phyloP scores from a whole-genome alignment of 2,888 invertebrate genomes.

The Orthonevra nobilis region DNA sequence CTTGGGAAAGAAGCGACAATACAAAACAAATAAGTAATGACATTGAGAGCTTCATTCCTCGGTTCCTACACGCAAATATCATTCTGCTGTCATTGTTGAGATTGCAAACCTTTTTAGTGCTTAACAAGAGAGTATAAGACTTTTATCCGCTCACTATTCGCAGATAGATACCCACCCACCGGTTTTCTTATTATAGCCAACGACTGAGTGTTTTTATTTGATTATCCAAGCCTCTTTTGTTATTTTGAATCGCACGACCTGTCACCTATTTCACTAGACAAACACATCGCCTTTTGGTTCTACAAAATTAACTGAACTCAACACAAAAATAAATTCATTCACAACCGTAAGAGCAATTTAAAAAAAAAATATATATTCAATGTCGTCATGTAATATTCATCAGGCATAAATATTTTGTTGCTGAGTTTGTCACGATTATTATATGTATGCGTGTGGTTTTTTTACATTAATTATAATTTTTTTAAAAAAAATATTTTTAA shows the following conservation, averaged over 20 bases:
- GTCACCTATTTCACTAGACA: constrained; percentile 3
- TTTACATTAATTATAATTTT: not conserved
- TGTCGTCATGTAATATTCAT: constrained; percentile 53
- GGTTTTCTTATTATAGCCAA: constrained; percentile 55
- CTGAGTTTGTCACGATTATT: constrained; percentile 1
- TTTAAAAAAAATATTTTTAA: no score
- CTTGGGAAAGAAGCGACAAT: not conserved
- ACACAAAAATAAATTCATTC: constrained; percentile 40
- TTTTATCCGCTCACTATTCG: constrained; percentile 24
- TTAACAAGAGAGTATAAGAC: constrained; percentile 26
- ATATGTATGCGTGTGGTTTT: no score
- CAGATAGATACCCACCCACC: constrained; percentile 51
- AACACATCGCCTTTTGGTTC: constrained; percentile 23
- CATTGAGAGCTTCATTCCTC: constrained; percentile 27
- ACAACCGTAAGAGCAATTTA: constrained; percentile 36
- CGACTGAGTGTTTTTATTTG: constrained; percentile 12
- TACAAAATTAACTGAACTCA: constrained; percentile 3
- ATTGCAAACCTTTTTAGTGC: constrained; percentile 49
- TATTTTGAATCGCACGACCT: constrained; percentile 9
- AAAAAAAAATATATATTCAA: constrained; percentile 40
- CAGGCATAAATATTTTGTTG: constrained; percentile 1
- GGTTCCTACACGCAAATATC: constrained; percentile 46
- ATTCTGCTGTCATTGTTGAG: constrained; percentile 55
- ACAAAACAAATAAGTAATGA: constrained; percentile 4
- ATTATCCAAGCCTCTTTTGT: constrained; percentile 7